These are phyloP conservation scores for Tipula lateralis DNA, from an alignment of 2,888 invertebrate genomes.

Conservation along the genomic window DNA sequence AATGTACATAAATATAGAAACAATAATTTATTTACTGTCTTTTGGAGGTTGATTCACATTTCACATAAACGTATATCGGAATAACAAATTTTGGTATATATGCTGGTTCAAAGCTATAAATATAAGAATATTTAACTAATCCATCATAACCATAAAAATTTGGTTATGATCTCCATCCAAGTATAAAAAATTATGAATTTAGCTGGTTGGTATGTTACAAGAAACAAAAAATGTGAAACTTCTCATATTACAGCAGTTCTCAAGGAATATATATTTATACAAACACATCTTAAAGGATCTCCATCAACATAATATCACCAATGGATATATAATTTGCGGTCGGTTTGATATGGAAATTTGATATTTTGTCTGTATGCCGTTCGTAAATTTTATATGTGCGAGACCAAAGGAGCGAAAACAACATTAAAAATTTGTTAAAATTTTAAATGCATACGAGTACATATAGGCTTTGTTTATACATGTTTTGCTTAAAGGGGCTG, in stretches of 20 bases:
- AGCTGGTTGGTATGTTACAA: neutral
- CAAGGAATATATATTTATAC: neutral
- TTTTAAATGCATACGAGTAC: neutral
- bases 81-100: neutral
- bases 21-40: too few species aligned
- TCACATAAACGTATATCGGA: neutral
- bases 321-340: slow-evolving; percentile 24
- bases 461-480: neutral
- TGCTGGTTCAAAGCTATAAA: neutral
- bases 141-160: neutral
- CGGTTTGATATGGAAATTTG: neutral
- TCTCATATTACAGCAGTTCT: neutral
- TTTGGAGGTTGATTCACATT: neutral
- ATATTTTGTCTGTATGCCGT: neutral
- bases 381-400: neutral
- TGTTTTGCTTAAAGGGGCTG: neutral
- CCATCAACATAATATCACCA: neutral
- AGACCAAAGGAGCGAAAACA: slow-evolving; percentile 8
- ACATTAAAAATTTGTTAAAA: neutral
- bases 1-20: neutral
- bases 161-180: neutral
- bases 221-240: neutral
- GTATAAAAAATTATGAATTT: neutral
- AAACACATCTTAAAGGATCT: neutral
- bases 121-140: neutral